phyloP scores from a whole-genome alignment of 2,888 invertebrate species.

The Pheosia tremula region DNA sequence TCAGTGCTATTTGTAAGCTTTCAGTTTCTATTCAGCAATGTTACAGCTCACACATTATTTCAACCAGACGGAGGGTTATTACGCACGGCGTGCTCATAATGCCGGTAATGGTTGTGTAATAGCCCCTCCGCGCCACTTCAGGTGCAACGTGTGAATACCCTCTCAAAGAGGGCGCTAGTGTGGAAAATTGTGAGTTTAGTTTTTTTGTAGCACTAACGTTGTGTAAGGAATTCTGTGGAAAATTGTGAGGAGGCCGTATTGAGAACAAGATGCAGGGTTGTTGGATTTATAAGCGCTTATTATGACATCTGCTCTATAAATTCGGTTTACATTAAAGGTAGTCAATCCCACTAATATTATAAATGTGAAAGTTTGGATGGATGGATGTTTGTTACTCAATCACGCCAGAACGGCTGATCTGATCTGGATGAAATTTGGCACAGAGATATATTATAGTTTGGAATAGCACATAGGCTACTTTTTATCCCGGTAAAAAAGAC shows the following conservation, averaged over 20 bases:
- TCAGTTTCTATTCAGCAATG: constrained; percentile 2
- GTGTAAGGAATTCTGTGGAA: not conserved
- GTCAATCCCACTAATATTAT: too few species aligned
- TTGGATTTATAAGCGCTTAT: too few species aligned
- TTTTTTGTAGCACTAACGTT: constrained; percentile 7
- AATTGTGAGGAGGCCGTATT: not conserved
- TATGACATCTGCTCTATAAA: too few species aligned
- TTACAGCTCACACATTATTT: constrained; percentile 21
- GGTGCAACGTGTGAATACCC: constrained; percentile 32
- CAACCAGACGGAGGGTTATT: constrained; percentile 16
- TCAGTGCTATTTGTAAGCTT: not conserved
- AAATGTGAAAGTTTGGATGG: too few species aligned
- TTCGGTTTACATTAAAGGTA: too few species aligned
- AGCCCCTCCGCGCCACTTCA: constrained; percentile 23
- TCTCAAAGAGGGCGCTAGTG: constrained; percentile 23
- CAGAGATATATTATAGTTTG: too few species aligned
- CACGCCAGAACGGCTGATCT: too few species aligned
- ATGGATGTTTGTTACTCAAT: too few species aligned
- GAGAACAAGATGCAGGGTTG: not conserved
- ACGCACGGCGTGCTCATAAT: constrained; percentile 15
- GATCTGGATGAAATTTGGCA: too few species aligned
- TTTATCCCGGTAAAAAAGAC: too few species aligned
- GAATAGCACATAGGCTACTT: too few species aligned
- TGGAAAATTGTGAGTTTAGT: constrained; percentile 20
- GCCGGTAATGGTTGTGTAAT: constrained; percentile 29